Evolutionary conservation across 2,113 vertebrate species (phyloP), one percentile per base, ranked within the genome.

Genomic region (Lepidothrix coronata): DNA sequence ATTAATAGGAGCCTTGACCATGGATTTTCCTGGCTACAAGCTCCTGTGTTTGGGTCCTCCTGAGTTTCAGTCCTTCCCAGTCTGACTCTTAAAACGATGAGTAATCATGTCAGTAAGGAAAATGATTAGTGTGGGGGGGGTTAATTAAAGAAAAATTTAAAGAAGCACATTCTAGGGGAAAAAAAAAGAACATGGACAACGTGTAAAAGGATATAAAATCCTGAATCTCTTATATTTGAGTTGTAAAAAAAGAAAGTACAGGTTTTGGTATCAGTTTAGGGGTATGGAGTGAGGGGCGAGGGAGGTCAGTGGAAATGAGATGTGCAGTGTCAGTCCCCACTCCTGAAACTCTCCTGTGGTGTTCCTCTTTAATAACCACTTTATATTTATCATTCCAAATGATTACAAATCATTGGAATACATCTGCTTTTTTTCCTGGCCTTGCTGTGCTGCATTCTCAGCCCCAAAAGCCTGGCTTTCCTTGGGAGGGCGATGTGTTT

Each of bases 101-200:
- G 23, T 25, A 54, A 6, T 39, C 18, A 20, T 82, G 19, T 54
- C 51, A 73, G n/a, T 54, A 58, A 70, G 68, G 43, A 66, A 57
- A 70, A 67, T 16, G 44, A 79, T 58, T 22, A 28, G 19, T 22
- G 19, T 22, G 12, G 1, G 8, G 3, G 11, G 3, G 5, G 0
- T 80, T 55, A 66, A 30, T 75, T 39, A 33, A 82, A 63, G 25
- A 51, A 63, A 58, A 87, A n/a, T 2, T 19, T 9, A 6, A 75
- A 82, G 25, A 5, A 73, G 15, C 19, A 17, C 22, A 4, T 27
- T 49, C 14, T 48, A 71, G 20, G 14, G 51, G 14, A 3, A 8
- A 37, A 49, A 25, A 57, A 22, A 51, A 2, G 19, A 12, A 31
- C 19, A 18, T 3, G 1, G 13, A 14, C 0, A 0, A 24, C 8